Evolutionary conservation across 2,113 vertebrate species (phyloP), one percentile per base, ranked within the genome.

Genomic region (Cyphomyrus discorhynchus): DNA sequence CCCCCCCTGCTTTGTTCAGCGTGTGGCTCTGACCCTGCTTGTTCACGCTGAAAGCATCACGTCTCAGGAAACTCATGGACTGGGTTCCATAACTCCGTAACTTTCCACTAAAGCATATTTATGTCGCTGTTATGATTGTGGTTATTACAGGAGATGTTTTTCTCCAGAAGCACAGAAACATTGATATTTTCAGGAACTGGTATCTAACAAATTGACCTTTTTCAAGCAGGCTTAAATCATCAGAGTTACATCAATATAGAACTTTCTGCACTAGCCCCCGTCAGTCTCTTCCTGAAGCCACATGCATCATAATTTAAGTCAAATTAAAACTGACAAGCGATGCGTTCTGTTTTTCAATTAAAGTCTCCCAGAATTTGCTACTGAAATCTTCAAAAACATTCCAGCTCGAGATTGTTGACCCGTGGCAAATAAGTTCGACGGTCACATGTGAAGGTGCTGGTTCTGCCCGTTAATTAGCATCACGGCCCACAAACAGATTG

Each of bases 301-400:
- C 77, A 87, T 90, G 86, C 70, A 92, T 90, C 84, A 62, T 52
- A 90, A 74, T 89, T 27, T 62, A n/a, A 66, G 15, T 47, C 74
- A 90, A 91, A 92, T 90, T 89, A 88, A 84, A 91, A 92, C 87
- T 92, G 91, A 92, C 91, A 90, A 35, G n/a, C 11, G 42, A 80
- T 80, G 42, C 21, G 21, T 47, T 21, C 45, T 45, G 8, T 84
- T 47, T 47, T n/a, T 46, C 39, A 46, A 45, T 45, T 46, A 84
- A 84, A 45, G 42, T 84, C 39, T 47, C 82, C 82, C 42, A 84
- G 82, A 47, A 84, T 82, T 21, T 45, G 13, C 35, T 82, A 24
- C 39, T 19, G 77, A 45, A 7, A 45, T 11, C 45, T 84, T 84
- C 82, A 84, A 47, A 45, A 47, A 45, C 19, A 47, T 84, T 45